phyloP scores from a whole-genome alignment of 2,888 invertebrate species.

The Nasonovia ribisnigri region DNA sequence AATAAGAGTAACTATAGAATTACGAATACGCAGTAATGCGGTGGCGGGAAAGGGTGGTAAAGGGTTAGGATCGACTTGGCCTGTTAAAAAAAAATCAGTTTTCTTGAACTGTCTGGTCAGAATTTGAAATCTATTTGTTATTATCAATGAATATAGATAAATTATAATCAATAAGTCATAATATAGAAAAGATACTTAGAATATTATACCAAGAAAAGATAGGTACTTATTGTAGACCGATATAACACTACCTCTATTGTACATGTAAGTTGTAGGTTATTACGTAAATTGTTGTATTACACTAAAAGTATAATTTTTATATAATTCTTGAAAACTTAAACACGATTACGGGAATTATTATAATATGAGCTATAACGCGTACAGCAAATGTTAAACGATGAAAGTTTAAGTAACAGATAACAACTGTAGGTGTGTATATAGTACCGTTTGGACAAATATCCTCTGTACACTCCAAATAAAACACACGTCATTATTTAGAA shows the following conservation, averaged over 20 bases:
- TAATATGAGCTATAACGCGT: not conserved
- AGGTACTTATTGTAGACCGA: not conserved
- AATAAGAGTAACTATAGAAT: not conserved
- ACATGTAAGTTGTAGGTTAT: not conserved
- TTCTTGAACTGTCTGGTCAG: not conserved
- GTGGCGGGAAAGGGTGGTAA: not conserved
- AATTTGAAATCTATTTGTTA: not conserved
- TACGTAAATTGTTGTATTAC: not conserved
- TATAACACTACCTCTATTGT: not conserved
- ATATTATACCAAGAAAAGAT: not conserved
- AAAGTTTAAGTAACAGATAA: not conserved
- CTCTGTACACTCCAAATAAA: not conserved
- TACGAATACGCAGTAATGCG: not conserved
- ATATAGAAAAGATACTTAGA: not conserved
- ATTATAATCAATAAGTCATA: not conserved
- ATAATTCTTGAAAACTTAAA: not conserved
- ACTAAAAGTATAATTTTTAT: not conserved
- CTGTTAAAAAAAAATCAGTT: not conserved
- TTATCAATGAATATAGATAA: no score
- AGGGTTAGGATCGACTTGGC: not conserved
- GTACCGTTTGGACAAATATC: not conserved
- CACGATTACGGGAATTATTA: not conserved
- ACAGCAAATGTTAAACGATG: not conserved
- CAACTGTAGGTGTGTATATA: no score
- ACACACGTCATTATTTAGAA: not conserved